Percentiles rank a stretch among this genome's conserved stretches.
phyloP scores from a whole-genome alignment of 2,797 vertebrate species.

The Pangasius mekongensis region DNA sequence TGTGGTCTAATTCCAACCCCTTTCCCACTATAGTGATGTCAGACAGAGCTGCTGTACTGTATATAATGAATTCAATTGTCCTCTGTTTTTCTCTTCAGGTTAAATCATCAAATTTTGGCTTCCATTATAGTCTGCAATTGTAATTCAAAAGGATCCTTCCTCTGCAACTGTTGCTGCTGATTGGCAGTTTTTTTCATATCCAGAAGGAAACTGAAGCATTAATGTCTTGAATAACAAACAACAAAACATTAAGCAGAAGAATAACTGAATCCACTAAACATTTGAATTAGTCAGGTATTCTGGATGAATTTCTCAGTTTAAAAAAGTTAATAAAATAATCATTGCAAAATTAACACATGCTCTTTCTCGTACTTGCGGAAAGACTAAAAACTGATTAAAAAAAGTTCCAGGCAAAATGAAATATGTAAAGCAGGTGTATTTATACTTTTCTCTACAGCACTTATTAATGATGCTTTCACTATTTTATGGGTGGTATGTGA shows the following conservation, averaged over 20 bases:
- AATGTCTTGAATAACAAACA: constrained; percentile 12
- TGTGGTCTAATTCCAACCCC: background rate
- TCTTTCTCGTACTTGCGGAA: background rate
- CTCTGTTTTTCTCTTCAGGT: background rate
- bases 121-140: background rate
- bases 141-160: background rate
- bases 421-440: background rate
- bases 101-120: background rate
- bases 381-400: background rate
- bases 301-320: background rate
- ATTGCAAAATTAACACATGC: background rate
- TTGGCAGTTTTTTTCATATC: background rate
- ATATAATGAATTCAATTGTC: background rate
- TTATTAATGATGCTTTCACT: background rate
- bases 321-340: background rate
- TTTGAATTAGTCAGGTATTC: background rate
- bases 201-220: background rate
- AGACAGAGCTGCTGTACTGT: background rate
- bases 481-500: background rate
- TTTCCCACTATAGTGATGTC: background rate
- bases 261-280: background rate
- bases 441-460: background rate
- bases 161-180: background rate
- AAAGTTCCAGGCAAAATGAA: background rate
- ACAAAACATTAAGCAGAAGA: constrained; percentile 10